phyloP scores from a whole-genome alignment of 64 coral and sea anemone species.

The Montipora sp. region DNA sequence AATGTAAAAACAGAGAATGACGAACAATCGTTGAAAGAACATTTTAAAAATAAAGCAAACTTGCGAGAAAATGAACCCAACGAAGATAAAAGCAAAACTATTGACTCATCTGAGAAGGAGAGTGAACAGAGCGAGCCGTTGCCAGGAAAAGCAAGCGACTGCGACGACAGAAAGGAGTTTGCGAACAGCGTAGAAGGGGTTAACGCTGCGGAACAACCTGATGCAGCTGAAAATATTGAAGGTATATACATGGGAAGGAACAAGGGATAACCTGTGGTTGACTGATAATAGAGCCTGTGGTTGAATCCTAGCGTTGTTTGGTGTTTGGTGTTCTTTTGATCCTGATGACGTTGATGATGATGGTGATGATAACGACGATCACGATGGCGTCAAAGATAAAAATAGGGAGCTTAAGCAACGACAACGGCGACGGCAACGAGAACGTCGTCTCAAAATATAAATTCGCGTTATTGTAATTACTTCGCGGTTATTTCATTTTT shows the following conservation, averaged over 20 bases:
- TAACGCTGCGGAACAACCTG: background rate
- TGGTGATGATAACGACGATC: no score
- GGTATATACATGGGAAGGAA: background rate
- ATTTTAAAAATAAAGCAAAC: background rate
- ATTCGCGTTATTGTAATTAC: no score
- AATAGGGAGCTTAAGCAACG: no score
- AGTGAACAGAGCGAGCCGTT: background rate
- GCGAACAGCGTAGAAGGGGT: background rate
- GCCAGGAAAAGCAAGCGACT: background rate
- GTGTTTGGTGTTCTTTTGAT: no score
- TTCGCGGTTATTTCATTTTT: no score
- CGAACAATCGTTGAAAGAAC: background rate
- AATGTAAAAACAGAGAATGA: background rate
- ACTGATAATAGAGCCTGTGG: background rate
- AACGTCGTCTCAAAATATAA: no score
- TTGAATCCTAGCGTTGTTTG: no score
- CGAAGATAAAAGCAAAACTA: background rate
- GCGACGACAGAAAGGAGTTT: background rate
- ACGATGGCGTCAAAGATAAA: no score
- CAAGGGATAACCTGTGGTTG: background rate
- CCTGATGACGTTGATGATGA: no score
- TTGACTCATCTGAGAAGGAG: background rate
- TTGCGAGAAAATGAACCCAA: conserved; percentile 3
- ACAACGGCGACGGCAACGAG: no score
- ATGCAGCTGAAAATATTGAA: background rate